These are phyloP conservation scores for Axinella damicornis DNA, from an alignment of 37 sponge, comb jelly and placozoan genomes.

Conservation along the genomic window DNA sequence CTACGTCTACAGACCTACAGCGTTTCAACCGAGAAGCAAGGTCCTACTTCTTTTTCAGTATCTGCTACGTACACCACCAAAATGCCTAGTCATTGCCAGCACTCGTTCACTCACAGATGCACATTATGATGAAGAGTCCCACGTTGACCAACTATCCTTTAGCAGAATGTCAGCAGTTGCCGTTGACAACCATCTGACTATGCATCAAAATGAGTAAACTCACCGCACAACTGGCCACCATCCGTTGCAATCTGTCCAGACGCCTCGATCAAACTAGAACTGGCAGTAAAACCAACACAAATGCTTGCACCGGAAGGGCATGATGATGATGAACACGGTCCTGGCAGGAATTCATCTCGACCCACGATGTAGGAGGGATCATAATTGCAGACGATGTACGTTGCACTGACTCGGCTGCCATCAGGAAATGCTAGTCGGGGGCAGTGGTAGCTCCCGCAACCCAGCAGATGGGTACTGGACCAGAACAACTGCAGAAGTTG, in stretches of 20 bases:
- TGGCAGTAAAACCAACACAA: not conserved
- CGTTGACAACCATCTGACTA: too few relatives aligned
- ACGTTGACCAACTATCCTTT: too few relatives aligned
- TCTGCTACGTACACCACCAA: too few relatives aligned
- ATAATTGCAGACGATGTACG: constrained; percentile 40
- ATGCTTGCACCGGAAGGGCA: not conserved
- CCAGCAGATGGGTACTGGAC: constrained; percentile 4
- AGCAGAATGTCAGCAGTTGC: too few relatives aligned
- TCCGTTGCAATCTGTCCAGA: too few relatives aligned
- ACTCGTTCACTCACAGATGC: too few relatives aligned
- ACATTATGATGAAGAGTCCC: too few relatives aligned
- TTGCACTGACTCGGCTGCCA: not conserved
- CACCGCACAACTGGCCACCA: constrained; percentile 12
- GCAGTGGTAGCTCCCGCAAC: constrained; percentile 35
- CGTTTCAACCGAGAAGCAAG: too few relatives aligned
- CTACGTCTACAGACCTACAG: too few relatives aligned
- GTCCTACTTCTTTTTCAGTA: too few relatives aligned
- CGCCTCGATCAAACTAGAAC: too few relatives aligned
- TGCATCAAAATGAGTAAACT: not conserved
- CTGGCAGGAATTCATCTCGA: not conserved
- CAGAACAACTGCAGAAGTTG: constrained; percentile 3
- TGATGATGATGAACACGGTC: not conserved
- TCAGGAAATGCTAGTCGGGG: constrained; percentile 5
- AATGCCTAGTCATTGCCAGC: too few relatives aligned
- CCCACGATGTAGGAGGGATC: not conserved